These are phyloP conservation scores for Chrysina gloriosa DNA, from an alignment of 2,888 invertebrate species.

Conservation along the genomic window DNA sequence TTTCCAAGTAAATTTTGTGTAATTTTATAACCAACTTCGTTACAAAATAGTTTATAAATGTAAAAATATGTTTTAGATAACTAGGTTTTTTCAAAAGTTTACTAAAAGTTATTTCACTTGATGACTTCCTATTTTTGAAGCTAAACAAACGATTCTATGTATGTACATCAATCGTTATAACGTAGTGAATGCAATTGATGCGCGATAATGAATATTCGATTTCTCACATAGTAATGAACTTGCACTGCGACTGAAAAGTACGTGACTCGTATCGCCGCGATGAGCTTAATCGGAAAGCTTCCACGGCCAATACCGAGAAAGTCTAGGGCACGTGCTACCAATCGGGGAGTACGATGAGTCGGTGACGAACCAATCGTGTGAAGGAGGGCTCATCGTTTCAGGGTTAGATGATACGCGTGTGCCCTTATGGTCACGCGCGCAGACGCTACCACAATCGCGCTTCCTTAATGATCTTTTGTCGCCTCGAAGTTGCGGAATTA, in stretches of 20 bases:
- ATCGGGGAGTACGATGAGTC: conserved; percentile 53
- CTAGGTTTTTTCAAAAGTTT: too few species aligned
- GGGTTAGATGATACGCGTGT: conserved; percentile 48
- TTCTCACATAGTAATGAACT: too few species aligned
- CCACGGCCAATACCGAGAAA: conserved; percentile 49
- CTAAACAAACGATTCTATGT: too few species aligned
- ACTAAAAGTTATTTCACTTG: too few species aligned
- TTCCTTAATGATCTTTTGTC: conserved; percentile 30
- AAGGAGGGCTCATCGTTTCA: conserved; percentile 46
- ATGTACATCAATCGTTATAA: too few species aligned
- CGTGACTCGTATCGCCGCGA: conserved; percentile 41
- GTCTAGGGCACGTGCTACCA: conserved; percentile 60
- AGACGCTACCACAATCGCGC: conserved; percentile 30
- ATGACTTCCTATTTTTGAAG: too few species aligned
- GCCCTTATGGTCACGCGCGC: conserved; percentile 45
- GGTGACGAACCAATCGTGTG: conserved; percentile 55
- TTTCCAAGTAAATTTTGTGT: too few species aligned
- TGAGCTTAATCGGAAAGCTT: conserved; percentile 50
- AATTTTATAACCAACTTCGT: too few species aligned
- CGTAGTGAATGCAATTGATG: too few species aligned
- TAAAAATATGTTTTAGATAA: too few species aligned
- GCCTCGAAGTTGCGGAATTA: not conserved
- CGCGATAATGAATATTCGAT: too few species aligned
- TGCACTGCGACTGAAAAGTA: conserved; percentile 48
- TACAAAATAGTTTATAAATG: too few species aligned